A percentile compares a stretch with the other conserved stretches of the same genome.
phyloP scores from a whole-genome alignment of 2,797 vertebrate species.

The Lithobates pipiens region DNA sequence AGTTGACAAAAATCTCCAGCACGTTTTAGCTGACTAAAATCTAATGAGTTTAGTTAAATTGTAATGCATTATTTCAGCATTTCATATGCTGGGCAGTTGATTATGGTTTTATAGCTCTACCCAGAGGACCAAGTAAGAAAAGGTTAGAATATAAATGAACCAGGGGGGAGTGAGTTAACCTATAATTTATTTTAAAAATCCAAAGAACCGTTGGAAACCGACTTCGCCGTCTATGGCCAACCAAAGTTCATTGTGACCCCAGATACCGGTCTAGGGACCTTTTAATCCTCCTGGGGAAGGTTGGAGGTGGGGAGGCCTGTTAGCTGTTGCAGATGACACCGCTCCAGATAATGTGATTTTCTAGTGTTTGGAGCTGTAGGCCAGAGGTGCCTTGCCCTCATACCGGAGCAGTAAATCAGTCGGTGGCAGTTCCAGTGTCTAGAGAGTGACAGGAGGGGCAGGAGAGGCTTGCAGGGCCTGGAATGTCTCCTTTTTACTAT shows the following conservation, averaged over 20 bases:
- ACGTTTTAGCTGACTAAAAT: too few species aligned
- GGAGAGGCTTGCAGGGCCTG: neutral
- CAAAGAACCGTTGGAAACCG: too few species aligned
- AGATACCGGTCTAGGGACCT: conserved; percentile 17
- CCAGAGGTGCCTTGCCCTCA: neutral
- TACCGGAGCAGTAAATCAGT: neutral
- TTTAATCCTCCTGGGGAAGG: neutral
- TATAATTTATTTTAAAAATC: too few species aligned
- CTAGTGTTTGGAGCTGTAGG: conserved; percentile 2
- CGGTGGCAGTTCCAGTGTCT: conserved; percentile 21
- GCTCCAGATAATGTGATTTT: conserved; percentile 35
- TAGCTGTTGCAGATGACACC: neutral
- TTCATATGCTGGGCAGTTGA: too few species aligned
- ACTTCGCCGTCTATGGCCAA: too few species aligned
- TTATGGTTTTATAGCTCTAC: too few species aligned
- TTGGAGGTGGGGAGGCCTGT: neutral
- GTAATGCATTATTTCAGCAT: too few species aligned
- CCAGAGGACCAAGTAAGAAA: too few species aligned
- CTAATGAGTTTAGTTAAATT: too few species aligned
- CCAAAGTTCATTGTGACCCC: neutral
- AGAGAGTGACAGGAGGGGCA: neutral
- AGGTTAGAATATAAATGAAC: too few species aligned
- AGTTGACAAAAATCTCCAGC: too few species aligned
- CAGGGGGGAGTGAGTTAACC: too few species aligned
- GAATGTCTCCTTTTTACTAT: neutral